phyloP scores from a whole-genome alignment of 2,888 invertebrate genomes.

The Panzeria rudis region DNA sequence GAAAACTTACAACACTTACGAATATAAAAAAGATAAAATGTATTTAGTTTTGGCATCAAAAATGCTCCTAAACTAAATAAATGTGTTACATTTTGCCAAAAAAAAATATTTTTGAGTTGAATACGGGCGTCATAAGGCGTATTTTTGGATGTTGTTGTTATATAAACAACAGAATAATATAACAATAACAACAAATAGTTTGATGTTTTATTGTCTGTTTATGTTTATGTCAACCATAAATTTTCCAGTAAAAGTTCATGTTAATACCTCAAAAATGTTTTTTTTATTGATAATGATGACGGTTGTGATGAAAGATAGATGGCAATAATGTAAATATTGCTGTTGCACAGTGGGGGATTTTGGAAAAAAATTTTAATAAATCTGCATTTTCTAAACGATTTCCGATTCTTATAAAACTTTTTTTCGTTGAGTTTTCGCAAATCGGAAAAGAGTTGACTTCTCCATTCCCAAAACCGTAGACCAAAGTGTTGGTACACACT shows the following conservation, averaged over 20 bases:
- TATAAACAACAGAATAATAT: constrained; percentile 31
- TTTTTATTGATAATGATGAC: constrained; percentile 14
- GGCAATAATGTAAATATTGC: constrained; percentile 8
- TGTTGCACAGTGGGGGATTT: too few relatives aligned
- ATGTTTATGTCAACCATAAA: constrained; percentile 57
- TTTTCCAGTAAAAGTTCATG: constrained; percentile 49
- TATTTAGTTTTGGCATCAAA: constrained; percentile 12
- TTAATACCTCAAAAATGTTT: constrained; percentile 3
- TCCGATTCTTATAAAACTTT: too few relatives aligned
- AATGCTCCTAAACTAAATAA: constrained; percentile 16
- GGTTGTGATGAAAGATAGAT: background rate
- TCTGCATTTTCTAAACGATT: too few relatives aligned
- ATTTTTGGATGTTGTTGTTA: constrained; percentile 6
- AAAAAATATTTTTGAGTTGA: constrained; percentile 19
- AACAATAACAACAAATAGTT: constrained; percentile 24
- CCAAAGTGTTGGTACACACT: too few relatives aligned
- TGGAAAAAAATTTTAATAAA: too few relatives aligned
- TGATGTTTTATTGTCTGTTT: constrained; percentile 57
- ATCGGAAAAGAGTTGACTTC: too few relatives aligned
- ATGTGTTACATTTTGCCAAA: background rate
- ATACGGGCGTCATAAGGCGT: constrained; percentile 52
- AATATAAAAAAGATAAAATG: constrained; percentile 4
- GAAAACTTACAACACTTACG: constrained; percentile 30
- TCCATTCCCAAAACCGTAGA: too few relatives aligned
- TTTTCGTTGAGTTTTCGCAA: too few relatives aligned